Base-by-base conservation (phyloP, 1,140 invertebrate species). In the Lucilia cuprina region DNA sequence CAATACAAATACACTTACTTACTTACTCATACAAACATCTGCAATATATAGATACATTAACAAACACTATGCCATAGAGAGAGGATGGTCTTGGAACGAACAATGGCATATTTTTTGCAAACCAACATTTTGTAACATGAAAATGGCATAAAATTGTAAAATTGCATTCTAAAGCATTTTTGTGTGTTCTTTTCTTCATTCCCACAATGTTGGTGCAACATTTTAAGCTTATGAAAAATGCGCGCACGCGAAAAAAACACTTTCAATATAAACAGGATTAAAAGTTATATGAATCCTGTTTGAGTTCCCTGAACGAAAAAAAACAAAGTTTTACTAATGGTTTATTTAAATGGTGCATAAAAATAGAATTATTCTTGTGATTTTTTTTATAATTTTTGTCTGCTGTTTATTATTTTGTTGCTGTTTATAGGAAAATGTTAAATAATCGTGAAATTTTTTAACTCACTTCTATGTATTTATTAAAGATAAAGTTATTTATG, bases 221-320 rank as follows among this genome's bases (percentile, higher is more conserved):
- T 70, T 70, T 70, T 70, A 70, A 70, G 65, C 65, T 70, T 25
- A n/a, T 70, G 65, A 70, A 70, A 70, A 25, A 70, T 70, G 65
- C 21, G 65, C 5, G 41, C 0, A 10, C 41, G 41, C 41, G 41
- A 5, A 10, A 70, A 70, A 70, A 70, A 21, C 65, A 19, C 65
- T 70, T 10, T 70, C n/a, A 13, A 70, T 8, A n/a, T 70, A 70
- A 70, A 70, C 65, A 70, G 65, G 65, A 70, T 70, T 70, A 55
- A 55, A 17, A 55, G 50, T 55, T 55, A 13, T 55, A 55, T 0
- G 41, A 41, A 10, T 41, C 50, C 12, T 55, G 50, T 55, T 8
- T n/a, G 17, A 17, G 50, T 55, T 17, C 50, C 10, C 41, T 41
- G 41, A 2, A 55, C 7, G 2, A 30, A 30, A 30, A 49, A 55